Percentiles rank a stretch among this genome's conserved stretches.
Conservation (phyloP, 2,113 vertebrate genomes). For the Arvicanthis niloticus region DNA sequence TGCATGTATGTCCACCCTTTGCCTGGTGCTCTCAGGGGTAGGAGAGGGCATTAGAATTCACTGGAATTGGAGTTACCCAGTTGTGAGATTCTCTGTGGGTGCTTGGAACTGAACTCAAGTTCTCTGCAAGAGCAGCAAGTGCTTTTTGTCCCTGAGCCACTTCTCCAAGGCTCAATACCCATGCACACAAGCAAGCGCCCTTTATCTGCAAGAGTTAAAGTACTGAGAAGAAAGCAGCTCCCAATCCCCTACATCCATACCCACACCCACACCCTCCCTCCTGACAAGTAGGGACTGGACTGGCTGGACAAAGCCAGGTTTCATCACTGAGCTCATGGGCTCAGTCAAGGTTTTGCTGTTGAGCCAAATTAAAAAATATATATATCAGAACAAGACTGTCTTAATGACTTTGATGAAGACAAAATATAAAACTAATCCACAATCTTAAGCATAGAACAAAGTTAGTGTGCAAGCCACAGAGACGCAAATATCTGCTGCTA, state of each 20-base stretch:
- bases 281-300: neutral
- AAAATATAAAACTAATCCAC: neutral
- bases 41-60: neutral
- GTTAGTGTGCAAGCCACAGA: constrained; percentile 32
- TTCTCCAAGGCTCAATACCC: neutral
- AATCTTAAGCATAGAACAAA: constrained; percentile 21
- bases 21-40: neutral
- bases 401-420: neutral
- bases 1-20: neutral
- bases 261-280: neutral
- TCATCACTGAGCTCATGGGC: neutral
- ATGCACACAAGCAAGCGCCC: neutral
- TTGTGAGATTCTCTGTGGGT: neutral
- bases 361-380: neutral
- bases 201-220: constrained; percentile 26
- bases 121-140: neutral
- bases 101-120: neutral
- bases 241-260: neutral
- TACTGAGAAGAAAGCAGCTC: constrained; percentile 4
- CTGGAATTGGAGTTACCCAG: neutral
- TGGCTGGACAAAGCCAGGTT: neutral
- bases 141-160: neutral
- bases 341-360: neutral
- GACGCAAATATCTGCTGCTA: neutral
- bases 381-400: constrained; percentile 3